Base-by-base conservation (phyloP, 2,797 vertebrate genomes). In the Alectoris magna region DNA sequence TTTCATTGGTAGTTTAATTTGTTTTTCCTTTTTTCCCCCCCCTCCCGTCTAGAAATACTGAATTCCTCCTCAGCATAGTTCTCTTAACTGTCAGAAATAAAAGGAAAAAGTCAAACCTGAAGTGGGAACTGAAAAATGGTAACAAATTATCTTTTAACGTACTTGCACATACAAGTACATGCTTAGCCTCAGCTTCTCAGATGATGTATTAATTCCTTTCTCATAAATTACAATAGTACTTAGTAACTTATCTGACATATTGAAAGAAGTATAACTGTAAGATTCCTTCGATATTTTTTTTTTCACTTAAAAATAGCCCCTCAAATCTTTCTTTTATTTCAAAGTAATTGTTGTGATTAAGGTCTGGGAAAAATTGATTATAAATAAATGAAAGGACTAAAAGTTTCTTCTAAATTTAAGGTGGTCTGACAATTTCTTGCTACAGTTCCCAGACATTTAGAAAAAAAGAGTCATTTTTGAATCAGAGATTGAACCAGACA, bases 61-160 rank as follows among this genome's bases (percentile, higher is more conserved):
- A 68, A 23, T 59, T 63, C 75, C 85, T 23, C n/a, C 59, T 78
- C 8, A 82, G 26, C 26, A 70, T 1, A 56, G 46, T 49, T 44
- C 38, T 67, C 36, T 48, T 60, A 14, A 44, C 43, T 67, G 7
- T 39, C 29, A 58, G 51, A 93, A 70, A 86, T 59, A 87, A 62
- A 96, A 88, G 41, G 66, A 44, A 93, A 78, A 85, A 81, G 66
- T 67, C 67, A 84, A 44, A 84, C 15, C 16, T 62, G 46, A 90
- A 81, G 9, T 53, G 11, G 29, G 44, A 59, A 67, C 12, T 84
- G 89, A 43, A n/a, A 84, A 94, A 63, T 16, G 10, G 53, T 84
- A 60, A 81, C 70, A 15, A 77, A 94, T 11, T 59, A 85, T 63
- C 62, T 62, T 68, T 22, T 22, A 34, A 88, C 11, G 8, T 29